Percentiles rank a stretch among this genome's conserved stretches.
These are phyloP conservation scores for Clostera curtula DNA, from an alignment of 2,888 invertebrate species.

Conservation along the genomic window DNA sequence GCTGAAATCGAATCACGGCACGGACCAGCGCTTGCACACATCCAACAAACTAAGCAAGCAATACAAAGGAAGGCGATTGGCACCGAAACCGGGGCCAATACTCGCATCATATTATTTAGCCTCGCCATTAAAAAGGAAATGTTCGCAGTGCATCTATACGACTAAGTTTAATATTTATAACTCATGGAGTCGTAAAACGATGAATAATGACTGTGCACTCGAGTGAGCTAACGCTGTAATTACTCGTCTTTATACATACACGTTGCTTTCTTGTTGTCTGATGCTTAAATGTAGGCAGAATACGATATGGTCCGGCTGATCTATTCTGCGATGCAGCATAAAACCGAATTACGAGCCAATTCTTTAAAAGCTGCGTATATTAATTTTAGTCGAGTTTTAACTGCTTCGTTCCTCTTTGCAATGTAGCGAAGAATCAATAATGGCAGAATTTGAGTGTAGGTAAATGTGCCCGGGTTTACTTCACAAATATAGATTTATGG, in stretches of 20 bases:
- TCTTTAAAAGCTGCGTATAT: too few relatives aligned
- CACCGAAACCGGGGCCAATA: slow-evolving; percentile 49
- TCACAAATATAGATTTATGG: too few relatives aligned
- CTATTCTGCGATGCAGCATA: slow-evolving; percentile 42
- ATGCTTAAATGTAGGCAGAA: slow-evolving; percentile 59
- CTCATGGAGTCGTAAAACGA: slow-evolving; percentile 73
- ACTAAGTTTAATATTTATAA: slow-evolving; percentile 73
- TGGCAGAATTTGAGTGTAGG: too few relatives aligned
- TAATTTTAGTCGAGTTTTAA: too few relatives aligned
- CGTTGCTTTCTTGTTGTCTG: slow-evolving; percentile 65
- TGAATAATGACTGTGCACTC: slow-evolving; percentile 72
- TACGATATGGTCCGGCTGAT: slow-evolving; percentile 49
- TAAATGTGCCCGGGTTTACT: too few relatives aligned
- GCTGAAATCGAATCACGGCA: too few relatives aligned
- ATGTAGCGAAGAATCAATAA: too few relatives aligned
- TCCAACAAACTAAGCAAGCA: too few relatives aligned
- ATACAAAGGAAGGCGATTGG: too few relatives aligned
- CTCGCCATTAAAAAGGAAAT: slow-evolving; percentile 72
- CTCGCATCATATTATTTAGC: slow-evolving; percentile 63
- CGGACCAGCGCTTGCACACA: too few relatives aligned
- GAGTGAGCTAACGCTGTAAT: slow-evolving; percentile 71
- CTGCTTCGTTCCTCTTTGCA: too few relatives aligned
- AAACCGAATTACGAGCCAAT: slow-evolving; percentile 48
- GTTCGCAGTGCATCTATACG: slow-evolving; percentile 73
- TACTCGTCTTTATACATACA: slow-evolving; percentile 65